phyloP scores from a whole-genome alignment of 2,888 invertebrate genomes.

The Monopis laevigella region DNA sequence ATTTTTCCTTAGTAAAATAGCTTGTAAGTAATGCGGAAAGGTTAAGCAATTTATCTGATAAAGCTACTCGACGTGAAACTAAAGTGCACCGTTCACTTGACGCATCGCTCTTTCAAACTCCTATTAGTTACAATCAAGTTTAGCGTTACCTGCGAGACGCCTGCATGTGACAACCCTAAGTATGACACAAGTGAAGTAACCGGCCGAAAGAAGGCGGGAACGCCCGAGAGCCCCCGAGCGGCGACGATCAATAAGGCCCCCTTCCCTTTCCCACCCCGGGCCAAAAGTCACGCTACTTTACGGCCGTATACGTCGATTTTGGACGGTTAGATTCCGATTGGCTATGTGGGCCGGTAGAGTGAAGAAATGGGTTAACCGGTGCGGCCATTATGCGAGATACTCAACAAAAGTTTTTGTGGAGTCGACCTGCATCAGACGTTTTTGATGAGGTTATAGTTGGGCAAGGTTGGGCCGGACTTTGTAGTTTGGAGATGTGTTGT shows the following conservation, averaged over 20 bases:
- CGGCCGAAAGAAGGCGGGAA: conserved; percentile 46
- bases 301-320: conserved; percentile 53
- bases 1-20: neutral
- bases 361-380: conserved; percentile 7
- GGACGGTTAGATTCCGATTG: conserved; percentile 39
- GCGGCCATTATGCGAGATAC: neutral
- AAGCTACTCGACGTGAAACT: neutral
- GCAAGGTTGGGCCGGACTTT: no score
- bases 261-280: conserved; percentile 46
- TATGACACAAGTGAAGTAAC: conserved; percentile 35
- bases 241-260: conserved; percentile 57
- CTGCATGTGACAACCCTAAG: conserved; percentile 31
- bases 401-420: neutral
- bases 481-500: no score
- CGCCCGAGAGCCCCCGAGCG: conserved; percentile 42
- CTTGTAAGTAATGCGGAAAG: neutral
- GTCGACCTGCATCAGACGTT: neutral
- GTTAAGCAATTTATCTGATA: neutral
- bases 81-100: neutral
- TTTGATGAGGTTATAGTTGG: no score
- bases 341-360: neutral
- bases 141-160: conserved; percentile 20
- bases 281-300: conserved; percentile 57
- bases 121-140: conserved; percentile 9
- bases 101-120: neutral